Evolutionary conservation across 2,113 vertebrate species (phyloP).

Genomic region (Trogon melanurus): DNA sequence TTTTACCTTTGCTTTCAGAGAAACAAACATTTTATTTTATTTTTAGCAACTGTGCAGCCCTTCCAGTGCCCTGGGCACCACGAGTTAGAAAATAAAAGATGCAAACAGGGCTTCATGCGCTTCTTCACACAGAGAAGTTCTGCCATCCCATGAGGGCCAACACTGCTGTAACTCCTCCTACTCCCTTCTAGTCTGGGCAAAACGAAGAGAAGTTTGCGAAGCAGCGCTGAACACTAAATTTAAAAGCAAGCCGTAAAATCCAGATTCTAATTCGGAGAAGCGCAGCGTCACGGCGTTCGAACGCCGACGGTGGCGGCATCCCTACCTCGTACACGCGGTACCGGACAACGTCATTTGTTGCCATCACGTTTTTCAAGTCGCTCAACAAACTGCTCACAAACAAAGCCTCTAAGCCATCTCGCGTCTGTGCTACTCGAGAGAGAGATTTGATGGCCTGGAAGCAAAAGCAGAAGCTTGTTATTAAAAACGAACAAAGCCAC

Average conservation of each 20-base stretch:
- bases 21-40: neutral
- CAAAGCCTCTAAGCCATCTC: slow-evolving; percentile 85
- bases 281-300: fast-evolving
- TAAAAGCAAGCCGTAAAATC: neutral
- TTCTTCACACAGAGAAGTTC: neutral
- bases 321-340: slow-evolving; percentile 95
- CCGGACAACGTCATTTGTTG: slow-evolving; percentile 84
- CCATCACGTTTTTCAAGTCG: slow-evolving; percentile 89
- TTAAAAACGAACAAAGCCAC: neutral
- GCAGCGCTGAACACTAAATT: neutral
- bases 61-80: neutral
- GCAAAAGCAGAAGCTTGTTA: neutral
- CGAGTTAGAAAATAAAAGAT: neutral
- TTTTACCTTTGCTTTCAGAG: neutral
- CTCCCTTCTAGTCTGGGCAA: neutral
- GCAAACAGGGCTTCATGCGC: neutral
- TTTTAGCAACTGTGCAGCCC: neutral
- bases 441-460: slow-evolving; percentile 87
- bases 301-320: neutral
- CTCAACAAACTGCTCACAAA: slow-evolving; percentile 85
- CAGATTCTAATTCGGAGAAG: neutral
- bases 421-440: slow-evolving; percentile 81
- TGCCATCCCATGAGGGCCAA: neutral
- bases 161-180: neutral
- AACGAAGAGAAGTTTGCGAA: neutral